These are phyloP conservation scores for Centropyge bicolor DNA, from an alignment of 2,797 vertebrate species.

Conservation along the genomic window DNA sequence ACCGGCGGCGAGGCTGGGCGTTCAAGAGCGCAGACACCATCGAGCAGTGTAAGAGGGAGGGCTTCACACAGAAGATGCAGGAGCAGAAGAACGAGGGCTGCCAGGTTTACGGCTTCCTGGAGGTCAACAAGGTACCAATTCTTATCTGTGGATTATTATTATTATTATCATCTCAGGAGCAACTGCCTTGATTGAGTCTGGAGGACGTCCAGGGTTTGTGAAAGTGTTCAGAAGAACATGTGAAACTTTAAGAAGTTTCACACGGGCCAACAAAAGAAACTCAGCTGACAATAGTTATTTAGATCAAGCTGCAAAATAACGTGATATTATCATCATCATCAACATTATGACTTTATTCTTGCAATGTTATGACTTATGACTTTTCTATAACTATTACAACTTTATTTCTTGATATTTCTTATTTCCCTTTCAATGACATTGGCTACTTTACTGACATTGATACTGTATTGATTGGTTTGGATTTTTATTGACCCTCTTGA, in stretches of 20 bases:
- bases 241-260: background rate
- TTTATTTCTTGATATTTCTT: background rate
- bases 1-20: conserved; percentile 96
- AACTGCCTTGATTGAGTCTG: background rate
- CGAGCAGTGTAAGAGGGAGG: conserved; percentile 97
- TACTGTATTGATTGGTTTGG: background rate
- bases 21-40: conserved; percentile 98
- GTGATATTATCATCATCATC: too few relatives aligned
- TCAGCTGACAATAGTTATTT: background rate
- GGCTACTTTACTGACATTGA: background rate
- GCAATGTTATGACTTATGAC: background rate
- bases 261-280: background rate
- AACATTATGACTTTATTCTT: too few relatives aligned
- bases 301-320: background rate
- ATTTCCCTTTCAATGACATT: too few relatives aligned
- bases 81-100: conserved; percentile 99
- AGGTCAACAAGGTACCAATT: conserved; percentile 94
- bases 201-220: background rate
- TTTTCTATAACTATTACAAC: background rate
- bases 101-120: conserved; percentile 95
- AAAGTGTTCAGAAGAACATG: background rate
- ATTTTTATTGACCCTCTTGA: background rate
- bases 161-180: background rate
- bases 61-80: conserved; percentile 98
- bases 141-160: background rate